Percentiles rank a stretch among this genome's conserved stretches.
Conservation (phyloP, 2,888 invertebrate species). For the Drosophila cognata region DNA sequence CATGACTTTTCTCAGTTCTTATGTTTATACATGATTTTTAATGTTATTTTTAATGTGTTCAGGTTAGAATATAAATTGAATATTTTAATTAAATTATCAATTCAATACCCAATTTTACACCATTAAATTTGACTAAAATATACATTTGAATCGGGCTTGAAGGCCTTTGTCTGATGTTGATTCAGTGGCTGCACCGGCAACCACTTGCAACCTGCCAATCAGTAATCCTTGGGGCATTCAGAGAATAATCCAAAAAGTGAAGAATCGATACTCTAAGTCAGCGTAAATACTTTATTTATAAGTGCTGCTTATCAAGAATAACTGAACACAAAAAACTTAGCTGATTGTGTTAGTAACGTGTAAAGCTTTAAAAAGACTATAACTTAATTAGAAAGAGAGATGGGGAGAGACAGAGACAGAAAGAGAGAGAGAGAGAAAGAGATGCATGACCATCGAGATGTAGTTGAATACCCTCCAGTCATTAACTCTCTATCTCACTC, state of each 20-base stretch:
- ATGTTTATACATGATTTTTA: neutral
- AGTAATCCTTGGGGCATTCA: neutral
- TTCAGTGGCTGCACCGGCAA: neutral
- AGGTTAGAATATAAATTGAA: neutral
- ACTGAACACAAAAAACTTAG: neutral
- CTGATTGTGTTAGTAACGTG: neutral
- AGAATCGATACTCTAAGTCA: neutral
- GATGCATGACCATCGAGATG: neutral
- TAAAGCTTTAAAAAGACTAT: neutral
- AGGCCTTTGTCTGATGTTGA: neutral
- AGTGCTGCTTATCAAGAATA: neutral
- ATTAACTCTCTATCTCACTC: neutral
- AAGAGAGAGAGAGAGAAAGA: neutral
- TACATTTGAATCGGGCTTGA: neutral
- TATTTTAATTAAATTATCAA: neutral
- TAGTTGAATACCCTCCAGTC: neutral
- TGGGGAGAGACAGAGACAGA: too few relatives aligned
- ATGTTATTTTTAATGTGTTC: neutral
- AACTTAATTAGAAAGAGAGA: conserved; percentile 15
- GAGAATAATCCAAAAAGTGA: neutral
- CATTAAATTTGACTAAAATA: neutral
- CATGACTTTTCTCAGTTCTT: too few relatives aligned
- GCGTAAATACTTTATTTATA: neutral
- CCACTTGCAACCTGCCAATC: neutral
- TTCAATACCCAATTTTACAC: neutral